Conservation (phyloP, 2,113 vertebrate species). For the Gnathonemus echidnorhynchus region DNA sequence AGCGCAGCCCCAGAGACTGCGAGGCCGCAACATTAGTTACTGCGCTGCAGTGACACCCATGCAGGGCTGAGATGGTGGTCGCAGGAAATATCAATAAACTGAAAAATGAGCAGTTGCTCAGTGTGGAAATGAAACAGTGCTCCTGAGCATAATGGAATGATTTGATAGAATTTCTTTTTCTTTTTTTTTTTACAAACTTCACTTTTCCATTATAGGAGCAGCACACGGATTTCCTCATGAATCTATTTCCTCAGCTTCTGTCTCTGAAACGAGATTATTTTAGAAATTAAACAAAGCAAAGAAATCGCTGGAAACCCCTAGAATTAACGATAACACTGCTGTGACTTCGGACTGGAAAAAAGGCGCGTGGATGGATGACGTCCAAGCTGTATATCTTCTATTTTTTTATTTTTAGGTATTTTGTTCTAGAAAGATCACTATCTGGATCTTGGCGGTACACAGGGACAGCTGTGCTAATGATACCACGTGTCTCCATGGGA, state of each 20-base stretch:
- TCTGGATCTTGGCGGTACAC: neutral
- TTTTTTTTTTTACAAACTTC: neutral
- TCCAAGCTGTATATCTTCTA: neutral
- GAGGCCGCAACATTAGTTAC: neutral
- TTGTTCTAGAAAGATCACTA: neutral
- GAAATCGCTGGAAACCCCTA: neutral
- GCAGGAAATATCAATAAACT: neutral
- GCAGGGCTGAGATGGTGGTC: neutral
- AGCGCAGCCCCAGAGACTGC: neutral
- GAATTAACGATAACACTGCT: neutral
- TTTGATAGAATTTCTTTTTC: neutral
- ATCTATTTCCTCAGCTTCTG: neutral
- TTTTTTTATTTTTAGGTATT: neutral
- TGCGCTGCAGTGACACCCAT: neutral
- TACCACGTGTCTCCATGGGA: neutral
- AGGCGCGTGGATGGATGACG: neutral
- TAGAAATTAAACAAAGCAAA: neutral
- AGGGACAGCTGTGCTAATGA: neutral
- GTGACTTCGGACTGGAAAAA: neutral
- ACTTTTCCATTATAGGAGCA: neutral
- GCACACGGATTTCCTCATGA: neutral
- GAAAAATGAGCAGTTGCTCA: neutral
- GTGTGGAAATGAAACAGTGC: neutral
- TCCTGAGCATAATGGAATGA: neutral
- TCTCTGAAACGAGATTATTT: neutral